A percentile compares a stretch with the other conserved stretches of the same genome.
Evolutionary conservation across 2,113 vertebrate species (phyloP).

Genomic region (Bettongia penicillata): DNA sequence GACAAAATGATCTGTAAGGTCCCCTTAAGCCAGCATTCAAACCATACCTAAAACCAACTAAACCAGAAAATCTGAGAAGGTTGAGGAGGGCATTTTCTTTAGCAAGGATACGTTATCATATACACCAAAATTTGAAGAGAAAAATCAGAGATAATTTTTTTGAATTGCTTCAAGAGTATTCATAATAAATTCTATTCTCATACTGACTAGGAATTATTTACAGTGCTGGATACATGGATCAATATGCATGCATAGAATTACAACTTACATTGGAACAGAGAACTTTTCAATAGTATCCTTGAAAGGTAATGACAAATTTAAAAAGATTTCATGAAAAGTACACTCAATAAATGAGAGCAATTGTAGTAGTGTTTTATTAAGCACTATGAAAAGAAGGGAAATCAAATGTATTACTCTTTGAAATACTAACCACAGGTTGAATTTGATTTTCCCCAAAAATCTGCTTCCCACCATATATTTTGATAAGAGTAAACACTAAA

Average conservation of each 20-base stretch:
- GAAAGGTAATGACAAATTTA: neutral
- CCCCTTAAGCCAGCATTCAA: neutral
- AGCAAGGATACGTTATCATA: neutral
- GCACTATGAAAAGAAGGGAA: constrained; percentile 25
- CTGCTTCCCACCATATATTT: neutral
- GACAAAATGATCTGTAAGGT: too few species aligned
- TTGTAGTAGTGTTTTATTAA: neutral
- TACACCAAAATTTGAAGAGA: neutral
- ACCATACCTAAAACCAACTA: neutral
- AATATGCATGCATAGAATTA: neutral
- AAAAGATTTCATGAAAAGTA: neutral
- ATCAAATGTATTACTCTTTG: neutral
- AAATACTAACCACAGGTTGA: neutral
- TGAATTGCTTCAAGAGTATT: neutral
- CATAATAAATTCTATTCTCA: neutral
- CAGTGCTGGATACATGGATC: constrained; percentile 17
- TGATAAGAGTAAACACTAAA: neutral
- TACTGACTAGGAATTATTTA: too few species aligned
- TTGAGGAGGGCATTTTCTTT: neutral
- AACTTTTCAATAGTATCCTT: constrained; percentile 26
- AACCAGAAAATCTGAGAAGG: neutral
- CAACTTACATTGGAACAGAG: neutral
- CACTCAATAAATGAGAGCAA: neutral
- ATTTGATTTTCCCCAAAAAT: neutral
- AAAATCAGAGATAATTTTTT: neutral